Base-by-base conservation (phyloP, 30 jellyfish, hydroid and myxozoan genomes). In the Morbakka virulenta region DNA sequence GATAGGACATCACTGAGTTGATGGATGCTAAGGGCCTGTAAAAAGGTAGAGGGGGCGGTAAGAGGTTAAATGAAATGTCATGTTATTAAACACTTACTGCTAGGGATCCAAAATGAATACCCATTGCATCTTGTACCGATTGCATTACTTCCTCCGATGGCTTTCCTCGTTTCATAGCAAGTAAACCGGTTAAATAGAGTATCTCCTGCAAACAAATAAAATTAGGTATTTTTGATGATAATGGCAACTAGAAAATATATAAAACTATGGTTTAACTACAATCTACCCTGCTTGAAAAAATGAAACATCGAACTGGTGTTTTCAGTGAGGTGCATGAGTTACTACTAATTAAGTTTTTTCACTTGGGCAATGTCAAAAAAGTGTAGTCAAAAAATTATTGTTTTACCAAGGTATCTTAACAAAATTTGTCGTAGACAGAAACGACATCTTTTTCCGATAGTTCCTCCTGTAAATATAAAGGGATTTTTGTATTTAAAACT, bases 101-200 rank as follows among this genome's bases (percentile, higher is more conserved):
- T 2, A 92, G 78, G 63, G 75, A 61, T 4, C 71, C 74, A 69
- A 92, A 92, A 69, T 92, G 98, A 9, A 79, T 72, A 27, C 85
- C 98, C 9, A 92, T 86, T 6, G 98, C 65, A 61, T 92, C 94
- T 51, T 92, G 97, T 26, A 85, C 62, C 48, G 74, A 29, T 51
- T 53, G 81, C 34, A 77, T 57, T 1, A 92, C 96, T 32, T 78
- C 98, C 11, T 85, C 96, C n/a, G 96, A 84, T 13, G 95, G 87
- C 66, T 82, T 85, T 29, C 89, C 89, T 52, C 69, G 80, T 66
- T 80, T 92, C 82, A 78, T 32, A 30, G 88, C 95, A 47, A 84
- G 63, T 27, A 92, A 62, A 2, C 95, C 96, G 69, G 85, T 92
- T 52, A 92, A 79, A 67, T 62, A 92, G 50, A 80, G 75, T 61